These are phyloP conservation scores for Lasioglossum pauxillum DNA, from an alignment of 2,888 invertebrate genomes.

Conservation along the genomic window DNA sequence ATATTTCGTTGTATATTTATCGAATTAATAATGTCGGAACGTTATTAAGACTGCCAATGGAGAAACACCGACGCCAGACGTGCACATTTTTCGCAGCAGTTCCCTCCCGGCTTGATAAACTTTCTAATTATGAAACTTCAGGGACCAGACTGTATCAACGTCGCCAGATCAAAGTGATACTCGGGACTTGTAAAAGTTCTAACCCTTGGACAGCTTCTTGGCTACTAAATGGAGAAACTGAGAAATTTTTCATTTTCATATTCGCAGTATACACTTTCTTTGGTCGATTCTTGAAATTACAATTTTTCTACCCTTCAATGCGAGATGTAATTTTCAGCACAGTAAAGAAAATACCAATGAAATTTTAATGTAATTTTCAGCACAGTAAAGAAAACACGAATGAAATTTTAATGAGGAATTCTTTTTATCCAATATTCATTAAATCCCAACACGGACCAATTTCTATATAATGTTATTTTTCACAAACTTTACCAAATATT, in stretches of 20 bases:
- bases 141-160: constrained; percentile 32
- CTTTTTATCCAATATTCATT: neutral
- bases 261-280: neutral
- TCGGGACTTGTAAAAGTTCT: constrained; percentile 43
- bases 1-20: too few relatives aligned
- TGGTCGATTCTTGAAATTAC: neutral
- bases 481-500: neutral
- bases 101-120: constrained; percentile 43
- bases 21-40: constrained; percentile 45
- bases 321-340: neutral
- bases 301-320: neutral
- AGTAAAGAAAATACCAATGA: neutral
- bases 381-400: neutral
- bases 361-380: neutral
- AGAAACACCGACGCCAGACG: constrained; percentile 50
- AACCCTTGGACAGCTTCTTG: neutral
- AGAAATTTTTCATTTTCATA: neutral
- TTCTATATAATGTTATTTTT: neutral
- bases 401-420: neutral
- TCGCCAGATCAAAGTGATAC: constrained; percentile 46
- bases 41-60: constrained; percentile 44
- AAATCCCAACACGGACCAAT: neutral
- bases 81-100: constrained; percentile 43
- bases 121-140: constrained; percentile 58
- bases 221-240: neutral